A percentile compares a stretch with the other conserved stretches of the same genome.
Conservation (phyloP, 2,113 vertebrate genomes). For the Micromys minutus region DNA sequence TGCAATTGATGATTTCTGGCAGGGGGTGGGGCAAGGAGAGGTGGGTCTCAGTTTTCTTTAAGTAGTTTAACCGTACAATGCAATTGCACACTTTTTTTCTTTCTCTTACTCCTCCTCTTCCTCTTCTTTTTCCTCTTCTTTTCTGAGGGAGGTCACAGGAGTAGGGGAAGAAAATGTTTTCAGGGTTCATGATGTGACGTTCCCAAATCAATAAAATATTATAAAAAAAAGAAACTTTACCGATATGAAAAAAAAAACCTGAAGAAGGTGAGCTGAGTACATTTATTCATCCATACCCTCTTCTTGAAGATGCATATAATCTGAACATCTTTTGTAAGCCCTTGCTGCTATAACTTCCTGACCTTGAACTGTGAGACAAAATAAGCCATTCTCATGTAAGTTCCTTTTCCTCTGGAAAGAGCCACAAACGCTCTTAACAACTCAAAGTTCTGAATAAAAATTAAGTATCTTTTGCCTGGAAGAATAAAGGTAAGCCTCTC, state of each 20-base stretch:
- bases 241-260: background rate
- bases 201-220: background rate
- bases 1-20: too few relatives aligned
- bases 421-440: background rate
- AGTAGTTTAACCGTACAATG: background rate
- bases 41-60: background rate
- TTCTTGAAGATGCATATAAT: background rate
- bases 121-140: too few relatives aligned
- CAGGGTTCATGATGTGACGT: background rate
- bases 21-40: too few relatives aligned
- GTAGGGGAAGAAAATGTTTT: background rate
- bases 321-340: background rate
- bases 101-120: too few relatives aligned
- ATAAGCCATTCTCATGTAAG: background rate
- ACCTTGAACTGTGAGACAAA: background rate
- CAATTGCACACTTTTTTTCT: too few relatives aligned
- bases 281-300: background rate
- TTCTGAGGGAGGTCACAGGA: background rate
- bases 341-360: background rate
- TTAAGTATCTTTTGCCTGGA: background rate
- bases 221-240: background rate
- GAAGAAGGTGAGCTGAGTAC: background rate
- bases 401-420: background rate
- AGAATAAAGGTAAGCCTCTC: slow-evolving; percentile 27
- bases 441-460: background rate